Base-by-base conservation (phyloP, 2,113 vertebrate genomes). In the Pristiophorus japonicus region DNA sequence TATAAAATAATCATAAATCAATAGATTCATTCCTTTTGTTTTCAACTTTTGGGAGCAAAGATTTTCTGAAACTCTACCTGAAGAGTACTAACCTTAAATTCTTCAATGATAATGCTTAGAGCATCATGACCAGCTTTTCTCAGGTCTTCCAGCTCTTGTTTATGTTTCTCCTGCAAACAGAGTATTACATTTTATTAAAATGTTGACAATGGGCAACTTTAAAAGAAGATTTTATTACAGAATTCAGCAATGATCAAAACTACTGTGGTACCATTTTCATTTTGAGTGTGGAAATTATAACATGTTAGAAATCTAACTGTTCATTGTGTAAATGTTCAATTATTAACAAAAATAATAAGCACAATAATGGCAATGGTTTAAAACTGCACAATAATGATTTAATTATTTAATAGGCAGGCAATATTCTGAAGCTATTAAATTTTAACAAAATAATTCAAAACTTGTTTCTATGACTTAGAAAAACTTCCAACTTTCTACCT, bases 101-200 rank as follows among this genome's bases (percentile, higher is more conserved):
- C 98, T 96, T 98, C 98, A 96, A 98, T 97, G 95, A 98, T 98
- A 96, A 98, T 98, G 91, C 96, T 97, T 96, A 98, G 96, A 22
- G 98, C 97, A 96, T 98, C 97, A 1, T 98, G 98, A 91, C 98
- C 98, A n/a, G 97, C 97, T 97, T 97, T 97, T 95, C 97, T 97
- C 97, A 98, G 97, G 55, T 98, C 97, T 97, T 98, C 98, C 95
- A 98, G 96, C 73, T 98, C 97, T 91, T 96, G 96, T 38, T 97
- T 97, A 97, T 98, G 98, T 93, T 98, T 98, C 55, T 98, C 98
- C 98, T 98, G 96, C 38, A 97, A 65, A 81, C 18, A 59, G 18
- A 75, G 45, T 70, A 90, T 94, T 63, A 65, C 42, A 94, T 38
- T 22, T 67, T 47, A 27, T 94, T 94, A 67, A 94, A 14, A 42